phyloP scores from a whole-genome alignment of 2,113 vertebrate species.

The Bucco capensis region DNA sequence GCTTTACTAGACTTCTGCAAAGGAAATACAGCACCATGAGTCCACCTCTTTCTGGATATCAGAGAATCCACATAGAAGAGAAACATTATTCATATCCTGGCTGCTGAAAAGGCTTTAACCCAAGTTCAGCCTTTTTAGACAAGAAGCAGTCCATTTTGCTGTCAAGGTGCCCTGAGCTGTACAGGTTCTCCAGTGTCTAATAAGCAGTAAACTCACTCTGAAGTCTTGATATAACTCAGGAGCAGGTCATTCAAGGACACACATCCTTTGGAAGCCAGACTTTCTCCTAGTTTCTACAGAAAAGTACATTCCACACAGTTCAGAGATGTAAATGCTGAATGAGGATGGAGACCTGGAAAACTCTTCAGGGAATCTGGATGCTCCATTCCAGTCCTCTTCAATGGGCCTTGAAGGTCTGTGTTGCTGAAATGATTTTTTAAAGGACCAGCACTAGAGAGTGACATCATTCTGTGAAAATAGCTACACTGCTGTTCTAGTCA shows the following conservation, averaged over 20 bases:
- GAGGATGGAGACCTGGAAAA: not conserved
- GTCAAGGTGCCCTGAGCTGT: not conserved
- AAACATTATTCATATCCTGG: not conserved
- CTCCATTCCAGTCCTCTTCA: not conserved
- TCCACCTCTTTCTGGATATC: not conserved
- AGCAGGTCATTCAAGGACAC: not conserved
- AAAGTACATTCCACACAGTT: not conserved
- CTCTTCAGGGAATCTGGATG: not conserved
- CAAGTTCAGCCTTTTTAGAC: not conserved
- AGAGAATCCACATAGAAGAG: not conserved
- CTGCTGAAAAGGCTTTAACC: not conserved
- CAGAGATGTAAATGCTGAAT: not conserved
- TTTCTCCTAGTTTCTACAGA: not conserved
- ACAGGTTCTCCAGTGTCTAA: not conserved
- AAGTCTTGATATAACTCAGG: not conserved
- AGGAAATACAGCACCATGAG: not conserved
- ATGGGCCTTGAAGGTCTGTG: not conserved
- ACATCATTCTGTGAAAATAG: not conserved
- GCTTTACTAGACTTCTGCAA: not conserved
- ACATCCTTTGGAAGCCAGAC: not conserved
- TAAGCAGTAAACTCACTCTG: not conserved
- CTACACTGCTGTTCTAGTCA: not conserved
- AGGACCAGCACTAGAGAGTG: not conserved
- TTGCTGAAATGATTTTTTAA: not conserved
- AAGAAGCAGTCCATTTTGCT: not conserved